Percentiles rank a stretch among this genome's conserved stretches.
These are phyloP conservation scores for Leptopilina clavipes DNA, from an alignment of 1,140 invertebrate species.

Conservation along the genomic window DNA sequence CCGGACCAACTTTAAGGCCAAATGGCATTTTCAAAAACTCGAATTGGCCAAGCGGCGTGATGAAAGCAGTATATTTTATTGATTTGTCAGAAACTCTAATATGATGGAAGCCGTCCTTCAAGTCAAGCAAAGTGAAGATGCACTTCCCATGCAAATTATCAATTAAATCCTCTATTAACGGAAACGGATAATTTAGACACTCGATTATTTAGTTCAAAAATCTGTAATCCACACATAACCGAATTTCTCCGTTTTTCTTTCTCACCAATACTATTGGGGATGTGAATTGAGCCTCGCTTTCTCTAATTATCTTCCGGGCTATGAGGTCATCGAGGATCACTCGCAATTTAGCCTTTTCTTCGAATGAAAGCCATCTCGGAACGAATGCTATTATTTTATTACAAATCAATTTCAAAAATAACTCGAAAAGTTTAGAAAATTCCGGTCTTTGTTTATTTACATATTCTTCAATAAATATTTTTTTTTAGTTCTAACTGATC, in stretches of 20 bases:
- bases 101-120: conserved; percentile 35
- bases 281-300: conserved; percentile 45
- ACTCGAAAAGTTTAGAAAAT: too few species aligned
- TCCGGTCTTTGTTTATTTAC: too few species aligned
- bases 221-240: conserved; percentile 65
- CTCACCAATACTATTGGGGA: conserved; percentile 50
- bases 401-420: too few species aligned
- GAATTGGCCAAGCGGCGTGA: conserved; percentile 39
- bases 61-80: conserved; percentile 48
- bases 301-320: conserved; percentile 48
- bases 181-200: conserved; percentile 3
- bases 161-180: not conserved
- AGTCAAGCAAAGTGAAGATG: conserved; percentile 45
- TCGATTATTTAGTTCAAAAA: conserved; percentile 66
- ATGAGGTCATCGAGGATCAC: conserved; percentile 44
- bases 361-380: too few species aligned
- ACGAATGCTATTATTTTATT: too few species aligned
- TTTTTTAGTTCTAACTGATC: too few species aligned
- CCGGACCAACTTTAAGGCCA: conserved; percentile 48
- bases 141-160: conserved; percentile 35
- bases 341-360: too few species aligned
- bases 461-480: too few species aligned
- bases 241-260: conserved; percentile 52
- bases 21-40: conserved; percentile 46
- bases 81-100: conserved; percentile 38